Conservation (phyloP, 1,140 invertebrate genomes). For the Calosoma granatense region DNA sequence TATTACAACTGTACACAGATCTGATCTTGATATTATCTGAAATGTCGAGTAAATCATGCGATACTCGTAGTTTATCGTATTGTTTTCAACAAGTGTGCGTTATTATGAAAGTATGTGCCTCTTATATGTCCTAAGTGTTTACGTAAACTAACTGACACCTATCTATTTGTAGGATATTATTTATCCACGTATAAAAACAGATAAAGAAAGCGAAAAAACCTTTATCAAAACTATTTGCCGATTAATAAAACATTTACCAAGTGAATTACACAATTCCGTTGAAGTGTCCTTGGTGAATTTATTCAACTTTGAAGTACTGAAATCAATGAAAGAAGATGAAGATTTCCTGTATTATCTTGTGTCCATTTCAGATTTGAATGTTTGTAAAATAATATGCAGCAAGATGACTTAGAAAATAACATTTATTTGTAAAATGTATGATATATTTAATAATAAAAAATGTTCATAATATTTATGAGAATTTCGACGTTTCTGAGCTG, state of each 20-base stretch:
- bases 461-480: slow-evolving; percentile 17
- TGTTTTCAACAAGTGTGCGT: slow-evolving; percentile 2
- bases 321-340: neutral
- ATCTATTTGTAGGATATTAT: slow-evolving; percentile 2
- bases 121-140: neutral
- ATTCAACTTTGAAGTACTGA: neutral
- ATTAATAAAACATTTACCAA: neutral
- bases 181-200: neutral
- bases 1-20: neutral
- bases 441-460: neutral
- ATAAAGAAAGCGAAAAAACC: neutral
- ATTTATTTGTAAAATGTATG: neutral
- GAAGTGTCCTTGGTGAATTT: neutral
- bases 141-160: neutral
- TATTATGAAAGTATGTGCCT: neutral
- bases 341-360: neutral
- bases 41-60: neutral
- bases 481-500: slow-evolving; percentile 58
- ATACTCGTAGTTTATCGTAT: neutral
- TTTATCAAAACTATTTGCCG: neutral
- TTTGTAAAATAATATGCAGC: slow-evolving; percentile 1
- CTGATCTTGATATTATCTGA: neutral
- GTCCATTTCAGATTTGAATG: neutral
- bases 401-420: slow-evolving; percentile 1
- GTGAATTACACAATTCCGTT: neutral